These are phyloP conservation scores for Sesia bembeciformis DNA, from an alignment of 2,888 invertebrate species.

Conservation along the genomic window DNA sequence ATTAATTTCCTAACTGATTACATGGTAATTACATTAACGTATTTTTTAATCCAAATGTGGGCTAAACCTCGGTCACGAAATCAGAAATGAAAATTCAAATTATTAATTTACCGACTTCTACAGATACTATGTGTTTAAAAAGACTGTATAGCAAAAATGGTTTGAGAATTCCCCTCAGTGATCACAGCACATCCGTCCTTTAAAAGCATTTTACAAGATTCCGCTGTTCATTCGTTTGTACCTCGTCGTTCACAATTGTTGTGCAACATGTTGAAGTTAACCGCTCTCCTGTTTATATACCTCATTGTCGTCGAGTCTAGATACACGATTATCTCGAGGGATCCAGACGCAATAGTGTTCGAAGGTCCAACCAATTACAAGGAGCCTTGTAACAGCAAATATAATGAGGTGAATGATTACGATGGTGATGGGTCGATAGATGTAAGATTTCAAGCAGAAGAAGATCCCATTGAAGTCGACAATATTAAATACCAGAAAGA, in stretches of 20 bases:
- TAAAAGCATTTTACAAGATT: background rate
- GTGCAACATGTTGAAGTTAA: slow-evolving; percentile 1
- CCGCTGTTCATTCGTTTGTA: slow-evolving; percentile 1
- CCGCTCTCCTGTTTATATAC: slow-evolving; percentile 2
- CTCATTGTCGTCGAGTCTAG: slow-evolving; percentile 8
- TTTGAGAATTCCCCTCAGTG: background rate
- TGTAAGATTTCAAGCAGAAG: slow-evolving; percentile 8
- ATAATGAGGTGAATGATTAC: slow-evolving; percentile 8
- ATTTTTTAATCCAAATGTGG: no score
- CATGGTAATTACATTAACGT: no score
- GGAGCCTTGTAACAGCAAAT: background rate
- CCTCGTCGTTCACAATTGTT: slow-evolving; percentile 1
- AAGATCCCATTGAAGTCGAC: slow-evolving; percentile 10
- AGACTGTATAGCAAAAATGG: background rate
- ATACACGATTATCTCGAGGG: slow-evolving; percentile 27
- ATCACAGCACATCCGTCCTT: background rate
- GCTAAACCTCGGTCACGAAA: no score
- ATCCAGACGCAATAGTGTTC: slow-evolving; percentile 39
- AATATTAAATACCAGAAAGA: no score
- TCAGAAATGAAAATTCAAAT: no score
- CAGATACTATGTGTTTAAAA: no score
- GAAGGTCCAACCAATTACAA: slow-evolving; percentile 39
- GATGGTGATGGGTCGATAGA: slow-evolving; percentile 10
- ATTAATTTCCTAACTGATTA: no score
- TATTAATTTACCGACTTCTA: no score